Evolutionary conservation across 2,888 invertebrate genomes (phyloP), one percentile per base, ranked within the genome.

Genomic region (Dolichomitus sp.): DNA sequence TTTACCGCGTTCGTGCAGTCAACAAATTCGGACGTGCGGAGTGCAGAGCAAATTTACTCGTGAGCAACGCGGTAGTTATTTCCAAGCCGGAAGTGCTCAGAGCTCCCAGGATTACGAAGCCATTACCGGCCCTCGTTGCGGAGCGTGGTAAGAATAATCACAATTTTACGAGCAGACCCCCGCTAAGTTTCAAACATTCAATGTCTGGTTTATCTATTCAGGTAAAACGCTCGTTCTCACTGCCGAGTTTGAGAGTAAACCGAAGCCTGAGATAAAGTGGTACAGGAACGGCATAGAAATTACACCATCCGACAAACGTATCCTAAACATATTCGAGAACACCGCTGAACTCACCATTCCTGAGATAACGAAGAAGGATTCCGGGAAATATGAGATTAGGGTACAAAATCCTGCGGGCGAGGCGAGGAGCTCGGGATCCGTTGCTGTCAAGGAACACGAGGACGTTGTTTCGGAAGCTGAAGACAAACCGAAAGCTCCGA

Each of bases 321-420:
- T 94, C 48, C 95, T 97, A 69, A 94, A 94, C 6, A 95, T 94
- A 23, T 95, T 95, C 84, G 95, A 96, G 80, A 96, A 95, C 61
- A 95, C 94, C 83, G 97, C 97, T 0, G 95, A 94, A 57, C 94
- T 98, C 33, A 95, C 94, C 86, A 95, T 98, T 81, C 94, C 95
- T 48, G 96, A 97, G 85, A 95, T 96, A 88, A 95, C 96, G 57
- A 96, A 96, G 92, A 96, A 96, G 90, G 97, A 97, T 91, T 95
- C 96, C 81, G 99, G 99, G 37, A 98, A 98, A 93, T 99, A 98
- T 93, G 98, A 98, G 95, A 96, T 98, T 14, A 95, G 96, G 33
- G 96, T 97, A n/a, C 95, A 96, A 89, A 97, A 97, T 94, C 95
- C 95, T 80, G 96, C 95, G 61, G 97, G 98, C 12, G 96, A 97